These are phyloP conservation scores for Tenodera sinensis DNA, from an alignment of 2,888 invertebrate genomes.

Conservation along the genomic window DNA sequence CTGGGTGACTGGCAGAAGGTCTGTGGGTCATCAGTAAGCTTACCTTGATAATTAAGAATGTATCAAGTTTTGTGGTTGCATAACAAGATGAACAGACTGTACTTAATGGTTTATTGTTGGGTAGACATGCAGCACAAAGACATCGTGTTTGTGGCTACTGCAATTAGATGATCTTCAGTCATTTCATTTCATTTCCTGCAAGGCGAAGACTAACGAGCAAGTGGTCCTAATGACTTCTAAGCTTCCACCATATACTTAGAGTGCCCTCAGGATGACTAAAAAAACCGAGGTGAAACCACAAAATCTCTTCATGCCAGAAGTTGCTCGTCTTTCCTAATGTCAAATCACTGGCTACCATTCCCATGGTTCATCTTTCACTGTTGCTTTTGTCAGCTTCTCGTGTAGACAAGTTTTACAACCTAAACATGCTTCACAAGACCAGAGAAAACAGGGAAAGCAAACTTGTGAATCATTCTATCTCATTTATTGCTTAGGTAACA, in stretches of 20 bases:
- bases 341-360: neutral
- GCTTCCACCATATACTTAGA: neutral
- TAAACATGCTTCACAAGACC: too few relatives aligned
- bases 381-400: too few relatives aligned
- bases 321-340: neutral
- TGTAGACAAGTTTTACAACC: too few relatives aligned
- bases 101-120: neutral
- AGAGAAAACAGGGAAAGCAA: too few relatives aligned
- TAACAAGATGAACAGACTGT: neutral
- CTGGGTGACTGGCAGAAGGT: too few relatives aligned
- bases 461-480: too few relatives aligned
- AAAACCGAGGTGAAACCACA: neutral
- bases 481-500: too few relatives aligned
- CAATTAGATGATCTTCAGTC: neutral
- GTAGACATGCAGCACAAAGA: neutral
- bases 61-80: too few relatives aligned
- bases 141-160: neutral
- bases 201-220: neutral
- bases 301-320: neutral
- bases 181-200: neutral
- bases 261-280: neutral
- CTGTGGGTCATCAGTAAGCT: too few relatives aligned
- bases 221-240: neutral
- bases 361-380: neutral
- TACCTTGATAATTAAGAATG: too few relatives aligned